Percentiles rank a stretch among this genome's conserved stretches.
phyloP scores from a whole-genome alignment of 1,140 invertebrate species.

The Adelges cooleyi region DNA sequence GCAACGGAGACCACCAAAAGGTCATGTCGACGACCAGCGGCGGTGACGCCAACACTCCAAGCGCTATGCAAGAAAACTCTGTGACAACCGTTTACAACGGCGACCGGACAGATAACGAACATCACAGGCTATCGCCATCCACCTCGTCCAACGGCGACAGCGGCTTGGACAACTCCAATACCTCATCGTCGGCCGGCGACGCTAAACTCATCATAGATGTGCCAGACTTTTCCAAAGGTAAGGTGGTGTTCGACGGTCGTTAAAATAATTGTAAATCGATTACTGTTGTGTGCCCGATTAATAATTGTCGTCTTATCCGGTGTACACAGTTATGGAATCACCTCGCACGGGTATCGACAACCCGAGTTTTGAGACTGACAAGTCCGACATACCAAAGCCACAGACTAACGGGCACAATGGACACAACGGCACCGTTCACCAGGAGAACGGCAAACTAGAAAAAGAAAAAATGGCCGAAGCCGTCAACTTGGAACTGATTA shows the following conservation, averaged over 20 bases:
- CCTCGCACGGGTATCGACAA: conserved; percentile 35
- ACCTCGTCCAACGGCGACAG: background rate
- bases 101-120: background rate
- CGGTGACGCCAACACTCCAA: background rate
- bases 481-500: conserved; percentile 66
- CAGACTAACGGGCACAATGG: conserved; percentile 2
- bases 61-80: background rate
- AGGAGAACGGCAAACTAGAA: conserved; percentile 29
- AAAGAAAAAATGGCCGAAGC: conserved; percentile 51
- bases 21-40: conserved; percentile 14
- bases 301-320: too few species aligned
- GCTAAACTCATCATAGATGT: conserved; percentile 21
- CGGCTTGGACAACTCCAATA: background rate
- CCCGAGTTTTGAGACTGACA: conserved; percentile 31
- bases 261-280: too few species aligned
- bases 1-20: background rate
- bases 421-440: background rate
- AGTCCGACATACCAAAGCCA: conserved; percentile 4
- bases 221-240: conserved; percentile 21
- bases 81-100: conserved; percentile 15
- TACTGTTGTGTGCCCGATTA: too few species aligned
- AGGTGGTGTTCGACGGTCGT: too few species aligned
- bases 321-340: conserved; percentile 13
- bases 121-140: background rate
- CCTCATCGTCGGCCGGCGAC: conserved; percentile 7